Conservation (phyloP, 2,888 invertebrate genomes). For the Cryptus armator region DNA sequence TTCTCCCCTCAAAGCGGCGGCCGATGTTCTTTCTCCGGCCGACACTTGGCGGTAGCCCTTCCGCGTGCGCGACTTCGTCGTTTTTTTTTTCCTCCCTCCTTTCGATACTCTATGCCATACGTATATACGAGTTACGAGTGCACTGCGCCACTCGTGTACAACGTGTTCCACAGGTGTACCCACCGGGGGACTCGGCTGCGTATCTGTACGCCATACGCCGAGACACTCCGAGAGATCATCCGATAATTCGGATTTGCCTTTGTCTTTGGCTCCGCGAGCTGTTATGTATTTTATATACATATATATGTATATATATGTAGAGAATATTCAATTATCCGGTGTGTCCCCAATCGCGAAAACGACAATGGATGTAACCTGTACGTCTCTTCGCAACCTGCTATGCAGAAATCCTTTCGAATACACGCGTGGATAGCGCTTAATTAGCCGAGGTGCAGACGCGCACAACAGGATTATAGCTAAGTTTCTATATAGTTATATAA, state of each 20-base stretch:
- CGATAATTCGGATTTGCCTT: conserved; percentile 37
- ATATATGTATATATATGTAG: conserved; percentile 4
- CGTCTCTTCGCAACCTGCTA: conserved; percentile 11
- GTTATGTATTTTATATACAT: background rate
- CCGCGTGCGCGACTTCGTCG: conserved; percentile 14
- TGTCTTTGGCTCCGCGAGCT: background rate
- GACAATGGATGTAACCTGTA: background rate
- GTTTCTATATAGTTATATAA: conserved; percentile 20
- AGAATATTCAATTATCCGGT: conserved; percentile 38
- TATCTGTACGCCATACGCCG: background rate
- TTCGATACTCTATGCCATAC: background rate
- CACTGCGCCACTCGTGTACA: background rate
- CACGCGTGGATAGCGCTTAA: conserved; percentile 30
- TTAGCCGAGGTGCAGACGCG: conserved; percentile 21
- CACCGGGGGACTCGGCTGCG: background rate
- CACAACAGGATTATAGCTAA: background rate
- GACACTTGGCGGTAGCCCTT: conserved; percentile 42
- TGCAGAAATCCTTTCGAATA: conserved; percentile 28
- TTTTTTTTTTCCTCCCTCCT: conserved; percentile 18
- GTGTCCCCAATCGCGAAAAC: conserved; percentile 33
- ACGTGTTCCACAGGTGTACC: conserved; percentile 51
- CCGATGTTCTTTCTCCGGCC: conserved; percentile 56
- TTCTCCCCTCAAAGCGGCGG: conserved; percentile 11
- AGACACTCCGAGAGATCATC: background rate
- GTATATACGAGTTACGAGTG: too few species aligned